Evolutionary conservation across 2,888 invertebrate species (phyloP).

Genomic region (Vanessa cardui): DNA sequence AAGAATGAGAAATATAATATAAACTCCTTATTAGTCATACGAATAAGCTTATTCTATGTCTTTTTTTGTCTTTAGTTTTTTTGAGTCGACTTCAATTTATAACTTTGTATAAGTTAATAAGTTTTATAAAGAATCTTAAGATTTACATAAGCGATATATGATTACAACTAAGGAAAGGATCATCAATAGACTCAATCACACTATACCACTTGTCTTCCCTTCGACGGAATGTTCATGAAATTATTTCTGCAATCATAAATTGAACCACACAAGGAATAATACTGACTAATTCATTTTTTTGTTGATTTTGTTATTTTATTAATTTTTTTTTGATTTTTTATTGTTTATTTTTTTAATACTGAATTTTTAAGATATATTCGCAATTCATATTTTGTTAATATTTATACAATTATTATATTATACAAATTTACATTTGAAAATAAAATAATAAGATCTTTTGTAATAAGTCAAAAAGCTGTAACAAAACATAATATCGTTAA

Average conservation of each 20-base stretch:
- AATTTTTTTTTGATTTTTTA: background rate
- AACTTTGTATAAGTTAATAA: too few species aligned
- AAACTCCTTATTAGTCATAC: too few species aligned
- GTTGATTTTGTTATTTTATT: background rate
- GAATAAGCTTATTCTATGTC: too few species aligned
- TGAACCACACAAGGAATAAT: background rate
- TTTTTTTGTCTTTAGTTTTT: too few species aligned
- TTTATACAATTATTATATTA: background rate
- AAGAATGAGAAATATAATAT: too few species aligned
- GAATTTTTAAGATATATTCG: background rate
- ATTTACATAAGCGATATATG: background rate
- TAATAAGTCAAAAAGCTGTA: background rate
- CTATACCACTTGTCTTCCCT: too few species aligned
- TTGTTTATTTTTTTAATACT: background rate
- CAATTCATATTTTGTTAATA: background rate
- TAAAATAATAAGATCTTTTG: conserved; percentile 9
- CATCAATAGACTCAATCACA: background rate
- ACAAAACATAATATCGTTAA: background rate
- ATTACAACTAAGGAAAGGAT: conserved; percentile 6
- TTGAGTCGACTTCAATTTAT: too few species aligned
- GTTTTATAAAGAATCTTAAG: too few species aligned
- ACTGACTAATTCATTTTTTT: background rate
- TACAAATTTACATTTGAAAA: conserved; percentile 2
- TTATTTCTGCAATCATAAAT: background rate
- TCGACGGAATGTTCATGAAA: background rate